Base-by-base conservation (phyloP, 2,888 invertebrate genomes). In the Sphaeridia pumilis region DNA sequence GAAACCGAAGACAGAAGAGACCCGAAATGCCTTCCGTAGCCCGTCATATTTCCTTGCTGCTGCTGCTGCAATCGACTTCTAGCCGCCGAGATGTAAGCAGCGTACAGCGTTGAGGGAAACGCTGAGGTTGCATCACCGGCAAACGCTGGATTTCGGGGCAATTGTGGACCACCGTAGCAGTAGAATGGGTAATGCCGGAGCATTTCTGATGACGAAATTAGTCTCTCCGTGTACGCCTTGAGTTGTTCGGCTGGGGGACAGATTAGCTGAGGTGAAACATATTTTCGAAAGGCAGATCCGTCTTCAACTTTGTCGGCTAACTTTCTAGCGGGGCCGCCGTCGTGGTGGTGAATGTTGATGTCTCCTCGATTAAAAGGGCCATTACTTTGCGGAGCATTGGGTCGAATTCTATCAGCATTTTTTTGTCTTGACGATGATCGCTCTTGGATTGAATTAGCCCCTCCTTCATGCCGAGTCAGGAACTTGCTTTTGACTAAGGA, bases 231-330 rank as follows among this genome's bases (percentile, higher is more conserved):
- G 35, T 59, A 59, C 28, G 60, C 58, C n/a, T n/a, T n/a, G n/a
- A n/a, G n/a, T n/a, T n/a, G n/a, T n/a, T n/a, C n/a, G n/a, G n/a
- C n/a, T n/a, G n/a, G 52, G 36, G 38, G 20, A 17, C 55, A 48
- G 27, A 47, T 47, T 36, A 46, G n/a, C 42, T 58, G 56, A 17
- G 57, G 46, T 4, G 87, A 87, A 31, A 87, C 85, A 71, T 87
- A 87, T 69, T 87, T 87, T 67, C 87, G 86, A 68, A 87, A 87
- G 1, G 87, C 87, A 0, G 87, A 87, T 38, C 38, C 38, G 17
- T 17, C 38, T 17, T 17, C 17, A 14, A 5, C 38, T 17, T 20
- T 17, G 17, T 7, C 7, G 7, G 7, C 31, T 31, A 10, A 14
- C 31, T 14, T 31, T 31, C 31, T 31, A 31, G 31, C 31, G n/a